These are phyloP conservation scores for Drosophila arizonae DNA, from an alignment of 1,140 invertebrate species.

Conservation along the genomic window DNA sequence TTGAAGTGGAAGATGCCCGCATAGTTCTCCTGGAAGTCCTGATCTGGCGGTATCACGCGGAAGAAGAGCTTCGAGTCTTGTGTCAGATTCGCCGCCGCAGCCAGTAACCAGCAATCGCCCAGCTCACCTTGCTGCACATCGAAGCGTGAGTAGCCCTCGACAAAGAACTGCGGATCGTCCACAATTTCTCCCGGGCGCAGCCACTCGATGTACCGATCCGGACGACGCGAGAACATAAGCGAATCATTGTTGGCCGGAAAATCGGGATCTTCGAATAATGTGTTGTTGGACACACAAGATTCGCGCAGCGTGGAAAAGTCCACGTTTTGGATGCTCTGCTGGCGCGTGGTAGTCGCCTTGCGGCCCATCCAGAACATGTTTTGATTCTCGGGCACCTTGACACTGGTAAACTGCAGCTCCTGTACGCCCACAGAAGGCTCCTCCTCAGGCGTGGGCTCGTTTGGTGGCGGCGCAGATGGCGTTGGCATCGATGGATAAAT, in stretches of 20 bases:
- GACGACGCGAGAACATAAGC: slow-evolving; percentile 90
- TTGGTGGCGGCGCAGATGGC: slow-evolving; percentile 53
- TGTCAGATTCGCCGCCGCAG: slow-evolving; percentile 97
- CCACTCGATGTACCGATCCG: slow-evolving; percentile 92
- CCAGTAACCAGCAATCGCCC: slow-evolving; percentile 98
- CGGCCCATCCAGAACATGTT: slow-evolving; percentile 78
- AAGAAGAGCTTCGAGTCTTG: slow-evolving; percentile 94
- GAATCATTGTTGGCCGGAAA: slow-evolving; percentile 91
- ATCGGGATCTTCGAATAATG: slow-evolving; percentile 94
- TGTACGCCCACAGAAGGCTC: slow-evolving; percentile 71
- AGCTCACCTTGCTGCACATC: slow-evolving; percentile 99
- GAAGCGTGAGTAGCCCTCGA: slow-evolving; percentile 97
- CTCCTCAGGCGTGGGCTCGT: slow-evolving; percentile 61
- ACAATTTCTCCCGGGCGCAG: slow-evolving; percentile 92
- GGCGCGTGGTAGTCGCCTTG: slow-evolving; percentile 56
- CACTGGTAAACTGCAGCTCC: slow-evolving; percentile 72
- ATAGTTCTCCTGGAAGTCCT: slow-evolving; percentile 96
- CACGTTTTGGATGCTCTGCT: slow-evolving; percentile 83
- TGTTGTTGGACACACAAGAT: slow-evolving; percentile 87
- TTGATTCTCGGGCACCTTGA: slow-evolving; percentile 77
- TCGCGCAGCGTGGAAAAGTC: slow-evolving; percentile 89
- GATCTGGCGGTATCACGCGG: slow-evolving; percentile 97
- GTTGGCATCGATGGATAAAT: slow-evolving; percentile 56
- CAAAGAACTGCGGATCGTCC: slow-evolving; percentile 94
- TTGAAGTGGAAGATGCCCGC: slow-evolving; percentile 97